Percentiles rank a stretch among this genome's conserved stretches.
These are phyloP conservation scores for Lysandra bellargus DNA, from an alignment of 2,888 invertebrate species.

Conservation along the genomic window DNA sequence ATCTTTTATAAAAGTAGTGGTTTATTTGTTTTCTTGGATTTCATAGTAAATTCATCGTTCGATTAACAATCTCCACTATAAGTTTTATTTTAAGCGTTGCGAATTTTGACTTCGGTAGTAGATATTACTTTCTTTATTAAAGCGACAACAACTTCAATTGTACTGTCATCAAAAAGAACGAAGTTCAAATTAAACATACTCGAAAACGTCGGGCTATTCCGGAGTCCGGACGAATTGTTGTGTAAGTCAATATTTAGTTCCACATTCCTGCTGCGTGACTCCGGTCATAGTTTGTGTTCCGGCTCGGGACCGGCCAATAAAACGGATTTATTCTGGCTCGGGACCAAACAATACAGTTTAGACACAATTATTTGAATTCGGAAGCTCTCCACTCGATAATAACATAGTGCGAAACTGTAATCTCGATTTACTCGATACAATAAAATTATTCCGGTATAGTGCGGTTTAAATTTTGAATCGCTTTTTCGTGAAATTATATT, in stretches of 20 bases:
- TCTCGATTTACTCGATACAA: neutral
- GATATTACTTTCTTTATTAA: neutral
- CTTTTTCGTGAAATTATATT: neutral
- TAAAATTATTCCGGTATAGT: neutral
- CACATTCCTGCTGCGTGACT: conserved; percentile 9
- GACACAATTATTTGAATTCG: neutral
- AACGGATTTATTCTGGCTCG: conserved; percentile 2
- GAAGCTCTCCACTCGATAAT: conserved; percentile 2
- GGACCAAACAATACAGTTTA: conserved; percentile 4
- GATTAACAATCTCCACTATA: too few relatives aligned
- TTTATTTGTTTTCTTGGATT: too few relatives aligned
- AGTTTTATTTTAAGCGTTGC: neutral
- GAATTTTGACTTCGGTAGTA: neutral
- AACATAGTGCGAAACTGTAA: neutral
- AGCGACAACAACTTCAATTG: neutral
- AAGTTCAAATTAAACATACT: neutral
- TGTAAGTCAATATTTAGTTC: conserved; percentile 8
- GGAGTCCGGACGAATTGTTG: neutral
- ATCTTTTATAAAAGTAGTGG: too few relatives aligned
- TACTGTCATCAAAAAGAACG: neutral
- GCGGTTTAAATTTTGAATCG: neutral
- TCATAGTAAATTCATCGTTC: too few relatives aligned
- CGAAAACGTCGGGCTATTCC: neutral
- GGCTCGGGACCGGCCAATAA: conserved; percentile 4
- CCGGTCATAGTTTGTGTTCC: conserved; percentile 4